Evolutionary conservation across 2,797 vertebrate genomes (phyloP).

Genomic region (Sebastes cheni): DNA sequence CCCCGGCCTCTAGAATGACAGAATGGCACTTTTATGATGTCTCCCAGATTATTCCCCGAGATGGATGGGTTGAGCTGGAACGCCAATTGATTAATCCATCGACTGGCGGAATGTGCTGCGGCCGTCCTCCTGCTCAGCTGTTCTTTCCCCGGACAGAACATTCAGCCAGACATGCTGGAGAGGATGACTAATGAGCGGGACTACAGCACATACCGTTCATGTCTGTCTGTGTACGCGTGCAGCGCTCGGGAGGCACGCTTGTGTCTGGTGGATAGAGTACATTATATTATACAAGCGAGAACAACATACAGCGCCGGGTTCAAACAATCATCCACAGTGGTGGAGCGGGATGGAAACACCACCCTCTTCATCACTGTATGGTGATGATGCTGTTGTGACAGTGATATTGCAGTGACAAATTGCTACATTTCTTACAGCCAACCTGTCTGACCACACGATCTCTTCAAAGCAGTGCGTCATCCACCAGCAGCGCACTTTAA

Average conservation of each 20-base stretch:
- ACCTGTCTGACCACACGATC: constrained; percentile 4
- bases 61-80: constrained; percentile 78
- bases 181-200: constrained; percentile 74
- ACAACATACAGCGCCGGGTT: constrained; percentile 7
- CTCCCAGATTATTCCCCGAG: constrained; percentile 77
- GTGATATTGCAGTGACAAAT: constrained; percentile 31
- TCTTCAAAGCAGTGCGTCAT: constrained; percentile 26
- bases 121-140: constrained; percentile 72
- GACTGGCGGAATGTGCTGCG: constrained; percentile 76
- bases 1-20: constrained; percentile 66
- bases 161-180: constrained; percentile 67
- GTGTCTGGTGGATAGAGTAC: constrained; percentile 27
- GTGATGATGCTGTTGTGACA: constrained; percentile 7
- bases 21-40: constrained; percentile 83
- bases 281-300: constrained; percentile 32
- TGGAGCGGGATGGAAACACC: background rate
- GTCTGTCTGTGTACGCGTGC: constrained; percentile 40
- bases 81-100: constrained; percentile 82
- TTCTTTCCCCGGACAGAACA: constrained; percentile 69
- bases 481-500: background rate
- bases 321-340: constrained; percentile 10
- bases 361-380: background rate
- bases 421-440: constrained; percentile 12
- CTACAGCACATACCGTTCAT: constrained; percentile 46
- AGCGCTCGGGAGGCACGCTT: constrained; percentile 26